phyloP scores from a whole-genome alignment of 1,140 invertebrate species.

The Caenorhabditis remanei region DNA sequence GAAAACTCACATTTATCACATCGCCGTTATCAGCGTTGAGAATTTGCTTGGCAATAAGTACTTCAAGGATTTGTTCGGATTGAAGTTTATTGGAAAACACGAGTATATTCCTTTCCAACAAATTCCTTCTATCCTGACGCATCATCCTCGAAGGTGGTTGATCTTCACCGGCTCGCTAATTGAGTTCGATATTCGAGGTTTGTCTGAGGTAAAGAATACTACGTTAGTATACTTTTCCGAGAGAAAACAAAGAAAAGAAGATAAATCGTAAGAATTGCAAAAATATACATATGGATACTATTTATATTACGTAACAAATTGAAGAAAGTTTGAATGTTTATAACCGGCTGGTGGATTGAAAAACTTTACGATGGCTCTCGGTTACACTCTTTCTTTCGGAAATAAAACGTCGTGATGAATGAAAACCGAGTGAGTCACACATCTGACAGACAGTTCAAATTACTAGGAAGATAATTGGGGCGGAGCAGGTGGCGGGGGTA shows the following conservation, averaged over 20 bases:
- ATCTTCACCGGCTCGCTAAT: not conserved
- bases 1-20: slow-evolving; percentile 31
- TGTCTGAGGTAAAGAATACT: not conserved
- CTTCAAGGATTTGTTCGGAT: slow-evolving; percentile 9
- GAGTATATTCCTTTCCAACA: slow-evolving; percentile 11
- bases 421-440: slow-evolving; percentile 8
- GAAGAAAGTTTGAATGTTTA: slow-evolving; percentile 36
- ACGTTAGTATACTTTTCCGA: not conserved
- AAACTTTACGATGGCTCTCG: slow-evolving; percentile 38
- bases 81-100: not conserved
- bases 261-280: slow-evolving; percentile 11
- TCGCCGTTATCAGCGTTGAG: slow-evolving; percentile 39
- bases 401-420: not conserved
- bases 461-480: slow-evolving; percentile 26
- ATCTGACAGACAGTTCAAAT: slow-evolving; percentile 37
- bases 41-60: slow-evolving; percentile 20
- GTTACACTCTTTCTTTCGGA: not conserved
- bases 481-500: not conserved
- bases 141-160: slow-evolving; percentile 21
- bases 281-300: slow-evolving; percentile 3
- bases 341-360: not conserved
- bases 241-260: not conserved
- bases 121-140: slow-evolving; percentile 35
- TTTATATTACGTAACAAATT: slow-evolving; percentile 45
- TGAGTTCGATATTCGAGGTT: not conserved